These are phyloP conservation scores for Micropterix aruncella DNA, from an alignment of 2,888 invertebrate species.

Conservation along the genomic window DNA sequence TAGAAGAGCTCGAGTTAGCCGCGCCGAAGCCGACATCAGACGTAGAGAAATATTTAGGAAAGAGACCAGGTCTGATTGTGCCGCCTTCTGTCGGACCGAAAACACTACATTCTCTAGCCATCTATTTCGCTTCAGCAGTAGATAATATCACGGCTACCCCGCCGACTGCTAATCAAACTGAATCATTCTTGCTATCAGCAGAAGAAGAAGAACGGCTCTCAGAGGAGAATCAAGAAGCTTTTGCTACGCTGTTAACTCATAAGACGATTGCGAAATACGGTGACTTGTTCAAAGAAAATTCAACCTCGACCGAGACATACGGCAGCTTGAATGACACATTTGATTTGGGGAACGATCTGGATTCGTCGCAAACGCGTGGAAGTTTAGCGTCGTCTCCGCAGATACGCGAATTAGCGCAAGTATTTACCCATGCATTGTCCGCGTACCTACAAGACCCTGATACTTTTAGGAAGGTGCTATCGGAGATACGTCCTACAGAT, in stretches of 20 bases:
- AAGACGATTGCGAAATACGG: conserved; percentile 52
- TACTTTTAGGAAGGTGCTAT: conserved; percentile 62
- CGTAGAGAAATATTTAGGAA: conserved; percentile 32
- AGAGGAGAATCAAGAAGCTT: conserved; percentile 30
- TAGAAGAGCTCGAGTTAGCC: conserved; percentile 42
- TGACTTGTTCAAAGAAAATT: conserved; percentile 25
- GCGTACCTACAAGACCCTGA: conserved; percentile 73
- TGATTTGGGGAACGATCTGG: conserved; percentile 28
- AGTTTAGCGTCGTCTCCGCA: conserved; percentile 47
- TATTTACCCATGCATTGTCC: conserved; percentile 71
- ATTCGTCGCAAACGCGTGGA: conserved; percentile 48
- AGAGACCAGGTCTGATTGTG: conserved; percentile 49
- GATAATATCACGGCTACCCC: conserved; percentile 35
- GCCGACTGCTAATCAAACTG: conserved; percentile 19
- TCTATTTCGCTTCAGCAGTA: conserved; percentile 63
- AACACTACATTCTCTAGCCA: conserved; percentile 61
- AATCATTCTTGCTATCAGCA: conserved; percentile 11
- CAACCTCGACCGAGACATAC: conserved; percentile 20
- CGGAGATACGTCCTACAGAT: conserved; percentile 67
- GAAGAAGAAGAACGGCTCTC: conserved; percentile 13
- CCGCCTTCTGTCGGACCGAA: conserved; percentile 65
- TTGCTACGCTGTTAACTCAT: conserved; percentile 48
- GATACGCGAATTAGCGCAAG: conserved; percentile 66
- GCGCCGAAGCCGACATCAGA: conserved; percentile 27
- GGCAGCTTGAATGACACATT: conserved; percentile 28